These are phyloP conservation scores for Ophion ventricosus DNA, from an alignment of 2,888 invertebrate species.

Conservation along the genomic window DNA sequence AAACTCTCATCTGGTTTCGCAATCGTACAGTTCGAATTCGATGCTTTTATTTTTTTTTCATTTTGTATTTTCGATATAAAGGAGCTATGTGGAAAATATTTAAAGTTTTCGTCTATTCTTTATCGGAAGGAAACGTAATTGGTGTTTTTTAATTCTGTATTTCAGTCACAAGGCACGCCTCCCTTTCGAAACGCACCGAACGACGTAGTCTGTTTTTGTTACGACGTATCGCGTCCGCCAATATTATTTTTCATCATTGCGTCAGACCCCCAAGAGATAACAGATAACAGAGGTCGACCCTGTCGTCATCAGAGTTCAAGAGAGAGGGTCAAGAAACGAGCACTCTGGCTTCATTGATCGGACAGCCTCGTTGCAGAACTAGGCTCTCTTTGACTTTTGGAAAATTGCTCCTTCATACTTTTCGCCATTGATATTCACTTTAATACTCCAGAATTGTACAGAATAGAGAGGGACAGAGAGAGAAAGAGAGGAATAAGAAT, in stretches of 20 bases:
- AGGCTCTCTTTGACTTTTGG: neutral
- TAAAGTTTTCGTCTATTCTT: neutral
- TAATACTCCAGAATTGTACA: neutral
- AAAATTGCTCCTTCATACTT: neutral
- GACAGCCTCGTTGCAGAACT: constrained; percentile 18
- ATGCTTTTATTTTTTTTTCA: neutral
- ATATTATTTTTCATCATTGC: constrained; percentile 55
- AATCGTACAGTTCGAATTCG: no score
- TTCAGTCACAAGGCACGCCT: neutral
- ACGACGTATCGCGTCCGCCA: constrained; percentile 36
- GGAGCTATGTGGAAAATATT: neutral
- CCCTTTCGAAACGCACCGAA: neutral
- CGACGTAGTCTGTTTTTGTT: constrained; percentile 46
- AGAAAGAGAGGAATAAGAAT: neutral
- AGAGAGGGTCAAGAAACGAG: constrained; percentile 47
- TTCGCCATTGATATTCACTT: neutral
- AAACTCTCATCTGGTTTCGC: no score
- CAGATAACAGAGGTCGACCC: constrained; percentile 65
- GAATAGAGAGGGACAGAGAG: neutral
- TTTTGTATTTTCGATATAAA: neutral
- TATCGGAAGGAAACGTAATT: neutral
- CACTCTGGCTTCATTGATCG: constrained; percentile 35
- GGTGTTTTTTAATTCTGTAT: neutral
- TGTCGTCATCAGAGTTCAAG: constrained; percentile 60
- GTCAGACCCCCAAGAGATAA: constrained; percentile 67